Evolutionary conservation across 23 tunicate species (phyloP).

Genomic region (Oikopleura vanhoeffeni): DNA sequence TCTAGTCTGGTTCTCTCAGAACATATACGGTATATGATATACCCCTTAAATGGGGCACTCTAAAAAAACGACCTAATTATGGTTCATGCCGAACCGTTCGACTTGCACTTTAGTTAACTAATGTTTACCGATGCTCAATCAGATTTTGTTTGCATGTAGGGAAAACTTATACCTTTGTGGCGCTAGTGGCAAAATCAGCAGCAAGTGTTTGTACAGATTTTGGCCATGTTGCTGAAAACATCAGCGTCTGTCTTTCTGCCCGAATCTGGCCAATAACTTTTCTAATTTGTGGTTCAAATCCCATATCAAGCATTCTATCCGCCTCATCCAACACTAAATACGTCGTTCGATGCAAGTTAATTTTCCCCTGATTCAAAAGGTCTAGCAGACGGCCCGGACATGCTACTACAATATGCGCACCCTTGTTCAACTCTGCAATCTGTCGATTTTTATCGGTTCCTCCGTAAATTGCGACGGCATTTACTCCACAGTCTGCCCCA

Average conservation of each 20-base stretch:
- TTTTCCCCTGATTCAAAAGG: constrained; percentile 18
- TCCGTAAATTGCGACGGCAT: constrained; percentile 38
- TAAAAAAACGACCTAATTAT: too few species aligned
- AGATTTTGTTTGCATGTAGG: too few species aligned
- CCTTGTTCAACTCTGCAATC: not conserved
- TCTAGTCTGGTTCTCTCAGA: too few species aligned
- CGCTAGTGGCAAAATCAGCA: constrained; percentile 20
- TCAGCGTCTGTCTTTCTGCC: constrained; percentile 74
- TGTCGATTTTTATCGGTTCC: constrained; percentile 23
- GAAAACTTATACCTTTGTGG: constrained; percentile 20
- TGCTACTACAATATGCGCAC: constrained; percentile 21
- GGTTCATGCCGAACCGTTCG: too few species aligned
- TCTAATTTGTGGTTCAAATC: constrained; percentile 71
- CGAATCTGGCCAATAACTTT: constrained; percentile 48
- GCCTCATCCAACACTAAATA: constrained; percentile 85
- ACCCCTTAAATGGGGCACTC: too few species aligned
- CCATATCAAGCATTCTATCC: constrained; percentile 99
- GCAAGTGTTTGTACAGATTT: constrained; percentile 41
- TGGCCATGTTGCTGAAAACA: constrained; percentile 99
- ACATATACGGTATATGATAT: too few species aligned
- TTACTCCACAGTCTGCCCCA: constrained; percentile 1
- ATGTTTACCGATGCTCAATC: too few species aligned
- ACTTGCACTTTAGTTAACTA: too few species aligned
- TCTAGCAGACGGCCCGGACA: constrained; percentile 87
- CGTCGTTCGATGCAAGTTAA: constrained; percentile 28